Conservation (phyloP, 2,113 vertebrate species). For the Numenius arquata region DNA sequence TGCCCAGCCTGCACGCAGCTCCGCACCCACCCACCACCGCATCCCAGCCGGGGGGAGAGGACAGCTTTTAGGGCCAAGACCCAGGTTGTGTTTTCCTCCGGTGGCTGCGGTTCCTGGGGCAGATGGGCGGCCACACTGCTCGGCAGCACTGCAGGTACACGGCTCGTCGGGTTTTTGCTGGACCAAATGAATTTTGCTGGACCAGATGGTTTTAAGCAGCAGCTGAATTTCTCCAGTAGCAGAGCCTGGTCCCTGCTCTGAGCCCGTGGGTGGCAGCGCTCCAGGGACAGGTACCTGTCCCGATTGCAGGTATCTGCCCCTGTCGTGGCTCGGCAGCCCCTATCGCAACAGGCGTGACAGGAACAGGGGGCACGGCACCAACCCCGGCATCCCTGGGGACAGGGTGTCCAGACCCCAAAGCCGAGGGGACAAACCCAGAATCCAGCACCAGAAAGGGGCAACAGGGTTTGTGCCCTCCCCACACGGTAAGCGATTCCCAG, state of each 20-base stretch:
- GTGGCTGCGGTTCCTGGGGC: background rate
- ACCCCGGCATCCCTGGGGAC: accelerated
- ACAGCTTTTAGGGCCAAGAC: background rate
- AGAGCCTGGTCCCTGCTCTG: background rate
- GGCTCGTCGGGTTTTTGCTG: accelerated
- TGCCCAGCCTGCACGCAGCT: background rate
- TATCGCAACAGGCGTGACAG: accelerated
- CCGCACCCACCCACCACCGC: accelerated
- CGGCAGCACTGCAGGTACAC: accelerated
- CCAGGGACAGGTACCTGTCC: background rate
- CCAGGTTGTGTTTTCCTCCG: background rate
- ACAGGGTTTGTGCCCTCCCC: background rate
- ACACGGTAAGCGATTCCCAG: accelerated
- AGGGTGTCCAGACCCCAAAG: background rate
- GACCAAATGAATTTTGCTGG: background rate
- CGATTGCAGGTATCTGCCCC: background rate
- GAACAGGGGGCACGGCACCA: background rate
- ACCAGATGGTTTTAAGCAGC: background rate
- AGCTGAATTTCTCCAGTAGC: background rate
- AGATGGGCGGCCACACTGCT: accelerated
- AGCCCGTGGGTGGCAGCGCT: background rate
- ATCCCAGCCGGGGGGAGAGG: background rate
- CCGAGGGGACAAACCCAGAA: background rate
- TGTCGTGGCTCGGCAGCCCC: background rate
- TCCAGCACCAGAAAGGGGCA: background rate